Base-by-base conservation (phyloP, 92 coral and sea anemone species). In the Porites divaricata region DNA sequence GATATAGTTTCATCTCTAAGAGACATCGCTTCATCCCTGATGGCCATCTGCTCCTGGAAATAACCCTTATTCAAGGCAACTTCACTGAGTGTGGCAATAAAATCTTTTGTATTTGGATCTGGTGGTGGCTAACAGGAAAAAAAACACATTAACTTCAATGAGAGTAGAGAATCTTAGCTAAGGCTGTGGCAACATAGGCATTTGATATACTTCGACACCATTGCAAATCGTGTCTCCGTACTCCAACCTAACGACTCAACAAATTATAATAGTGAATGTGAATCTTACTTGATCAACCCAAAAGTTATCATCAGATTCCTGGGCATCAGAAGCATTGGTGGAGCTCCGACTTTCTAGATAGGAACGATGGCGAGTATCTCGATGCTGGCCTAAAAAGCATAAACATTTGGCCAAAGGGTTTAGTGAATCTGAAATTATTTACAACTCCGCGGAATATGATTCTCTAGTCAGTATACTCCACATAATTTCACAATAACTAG, bases 31-130 rank as follows among this genome's bases (percentile, higher is more conserved):
- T 93, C 91, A 68, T 97, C 98, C 74, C 99, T 88, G 58, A 93
- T 77, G 9, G 99, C 92, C 96, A 97, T 92, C 83, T 97, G 97
- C 84, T 97, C 99, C 70, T 95, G 98, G 56, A 97, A 93, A 74
- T 87, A 95, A 26, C 99, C 99, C 86, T 97, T 97, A 74, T 95
- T 93, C 71, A 97, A 80, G 1, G 98, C 95, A 82, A 97, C 98
- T 74, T 97, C 99, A 75, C 99, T 97, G 9, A 97, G 92, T 72
- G 91, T 95, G 17, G 99, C 99, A 17, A 97, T 93, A 41, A 97
- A 89, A 56, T 97, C 99, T 79, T 85, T 93, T 57, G 98, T 89
- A 79, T 94, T 94, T 14, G 93, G 89, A 86, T 95, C 95, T 87
- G 88, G 91, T 87, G 88, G 91, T 21, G 98, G 98, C 98, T 94